phyloP scores from a whole-genome alignment of 1,140 invertebrate species.

The Drosophila repletoides region DNA sequence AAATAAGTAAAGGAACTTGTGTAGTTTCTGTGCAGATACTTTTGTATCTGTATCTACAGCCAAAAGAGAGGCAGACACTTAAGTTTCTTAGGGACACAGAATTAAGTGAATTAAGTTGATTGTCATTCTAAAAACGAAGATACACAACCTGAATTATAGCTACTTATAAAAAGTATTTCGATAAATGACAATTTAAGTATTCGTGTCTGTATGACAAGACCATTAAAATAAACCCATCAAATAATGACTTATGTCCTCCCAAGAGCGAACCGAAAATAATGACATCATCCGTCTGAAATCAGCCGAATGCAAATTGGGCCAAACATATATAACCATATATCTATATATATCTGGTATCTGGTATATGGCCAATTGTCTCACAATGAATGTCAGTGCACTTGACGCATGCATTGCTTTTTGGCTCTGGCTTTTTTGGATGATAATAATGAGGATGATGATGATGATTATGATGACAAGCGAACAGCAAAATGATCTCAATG shows the following conservation, averaged over 20 bases:
- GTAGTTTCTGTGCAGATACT: no score
- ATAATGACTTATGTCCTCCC: slow-evolving; percentile 28
- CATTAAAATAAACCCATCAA: slow-evolving; percentile 53
- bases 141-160: not conserved
- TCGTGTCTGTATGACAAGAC: slow-evolving; percentile 34
- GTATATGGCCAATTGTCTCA: slow-evolving; percentile 56
- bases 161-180: slow-evolving; percentile 5
- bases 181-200: slow-evolving; percentile 35
- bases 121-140: no score
- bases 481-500: slow-evolving; percentile 62
- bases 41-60: no score
- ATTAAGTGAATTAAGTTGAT: no score
- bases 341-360: no score
- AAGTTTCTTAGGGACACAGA: no score
- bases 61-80: not conserved
- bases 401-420: slow-evolving; percentile 38
- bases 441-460: no score
- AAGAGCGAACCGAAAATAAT: slow-evolving; percentile 42
- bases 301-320: slow-evolving; percentile 62
- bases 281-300: slow-evolving; percentile 55
- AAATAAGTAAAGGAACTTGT: no score
- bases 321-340: no score
- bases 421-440: no score
- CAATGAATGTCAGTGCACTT: slow-evolving; percentile 66
- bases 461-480: slow-evolving; percentile 29